Evolutionary conservation across 2,797 vertebrate genomes (phyloP).

Genomic region (Channallabes apus): DNA sequence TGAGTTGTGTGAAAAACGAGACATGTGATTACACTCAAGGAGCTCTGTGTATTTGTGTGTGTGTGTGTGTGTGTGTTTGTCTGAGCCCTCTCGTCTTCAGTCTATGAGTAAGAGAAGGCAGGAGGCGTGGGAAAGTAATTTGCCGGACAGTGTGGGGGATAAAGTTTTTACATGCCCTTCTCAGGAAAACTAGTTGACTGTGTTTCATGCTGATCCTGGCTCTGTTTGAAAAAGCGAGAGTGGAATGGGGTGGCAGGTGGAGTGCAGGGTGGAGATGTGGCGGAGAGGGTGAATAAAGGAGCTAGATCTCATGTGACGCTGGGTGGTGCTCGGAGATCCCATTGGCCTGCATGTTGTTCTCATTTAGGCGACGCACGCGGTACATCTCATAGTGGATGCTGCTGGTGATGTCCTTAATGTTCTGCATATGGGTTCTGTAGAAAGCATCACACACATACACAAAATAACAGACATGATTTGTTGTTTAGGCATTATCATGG

Average conservation of each 20-base stretch:
- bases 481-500: not conserved
- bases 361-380: slow-evolving; percentile 91
- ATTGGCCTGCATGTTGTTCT: slow-evolving; percentile 83
- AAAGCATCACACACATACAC: slow-evolving; percentile 1
- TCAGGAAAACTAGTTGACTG: not conserved
- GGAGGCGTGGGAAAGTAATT: not conserved
- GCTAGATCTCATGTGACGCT: slow-evolving; percentile 81
- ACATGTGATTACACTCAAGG: not conserved
- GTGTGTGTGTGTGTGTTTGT: not conserved
- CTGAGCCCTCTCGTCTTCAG: not conserved
- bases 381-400: slow-evolving; percentile 98
- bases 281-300: slow-evolving; percentile 32
- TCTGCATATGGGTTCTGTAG: slow-evolving; percentile 95
- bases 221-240: not conserved
- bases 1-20: not conserved
- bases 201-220: not conserved
- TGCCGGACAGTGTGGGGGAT: not conserved
- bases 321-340: slow-evolving; percentile 82
- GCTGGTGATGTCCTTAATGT: slow-evolving; percentile 98
- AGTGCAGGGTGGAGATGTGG: slow-evolving; percentile 1
- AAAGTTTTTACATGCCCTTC: not conserved
- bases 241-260: slow-evolving; percentile 9
- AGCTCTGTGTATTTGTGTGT: too few relatives aligned
- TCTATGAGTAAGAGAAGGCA: not conserved
- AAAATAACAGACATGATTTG: not conserved